Conservation (phyloP, 2,113 vertebrate species). For the Thunnus thynnus region DNA sequence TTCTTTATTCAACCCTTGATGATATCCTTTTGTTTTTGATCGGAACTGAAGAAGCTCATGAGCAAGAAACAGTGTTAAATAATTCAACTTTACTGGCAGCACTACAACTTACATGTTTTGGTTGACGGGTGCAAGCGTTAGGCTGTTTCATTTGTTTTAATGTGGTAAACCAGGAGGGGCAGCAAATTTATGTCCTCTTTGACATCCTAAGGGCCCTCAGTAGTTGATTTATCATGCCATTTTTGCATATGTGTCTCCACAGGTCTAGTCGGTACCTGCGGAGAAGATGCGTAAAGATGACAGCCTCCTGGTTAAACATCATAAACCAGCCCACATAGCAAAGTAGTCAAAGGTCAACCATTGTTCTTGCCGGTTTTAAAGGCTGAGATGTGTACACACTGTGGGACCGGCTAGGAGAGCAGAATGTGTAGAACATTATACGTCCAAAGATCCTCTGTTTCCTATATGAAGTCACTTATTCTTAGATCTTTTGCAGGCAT, state of each 20-base stretch:
- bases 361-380: conserved; percentile 32
- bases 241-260: not conserved
- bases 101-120: not conserved
- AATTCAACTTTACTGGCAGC: not conserved
- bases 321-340: conserved; percentile 44
- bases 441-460: not conserved
- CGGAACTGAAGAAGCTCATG: not conserved
- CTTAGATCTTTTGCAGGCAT: not conserved
- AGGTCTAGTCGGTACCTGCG: not conserved
- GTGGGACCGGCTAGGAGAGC: conserved; percentile 31
- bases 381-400: conserved; percentile 37
- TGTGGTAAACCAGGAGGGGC: not conserved
- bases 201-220: not conserved
- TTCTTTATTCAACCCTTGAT: not conserved
- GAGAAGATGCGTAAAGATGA: conserved; percentile 23
- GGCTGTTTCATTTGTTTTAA: not conserved
- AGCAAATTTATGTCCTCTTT: not conserved
- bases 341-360: conserved; percentile 53
- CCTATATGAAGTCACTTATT: not conserved
- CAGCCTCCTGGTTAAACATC: conserved; percentile 36
- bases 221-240: not conserved
- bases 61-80: not conserved
- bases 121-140: not conserved
- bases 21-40: not conserved
- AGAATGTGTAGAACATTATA: not conserved